Base-by-base conservation (phyloP, 2,113 vertebrate species). In the Plecotus auritus region DNA sequence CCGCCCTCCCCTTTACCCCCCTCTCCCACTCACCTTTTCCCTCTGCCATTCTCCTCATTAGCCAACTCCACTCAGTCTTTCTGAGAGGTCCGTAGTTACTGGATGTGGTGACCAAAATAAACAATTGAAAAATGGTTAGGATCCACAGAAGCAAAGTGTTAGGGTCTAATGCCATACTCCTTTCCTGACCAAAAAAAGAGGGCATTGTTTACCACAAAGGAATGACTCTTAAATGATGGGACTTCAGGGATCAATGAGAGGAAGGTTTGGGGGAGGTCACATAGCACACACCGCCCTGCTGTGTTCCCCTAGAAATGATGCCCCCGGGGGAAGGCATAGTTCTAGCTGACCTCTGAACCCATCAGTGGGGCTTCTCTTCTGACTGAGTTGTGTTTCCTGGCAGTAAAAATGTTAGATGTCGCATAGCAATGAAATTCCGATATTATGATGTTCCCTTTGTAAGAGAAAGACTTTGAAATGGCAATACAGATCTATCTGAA, bases 391-490 rank as follows among this genome's bases (percentile, higher is more conserved):
- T 74, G 96, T 81, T 85, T 56, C 66, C 49, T 18, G 17, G 77
- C 28, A n/a, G 35, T 42, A 40, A 28, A 96, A 42, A 85, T 37
- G 73, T 51, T 92, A 94, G 47, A 66, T 35, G 35, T 16, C 9
- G 1, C 26, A 64, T 5, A 42, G 73, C 37, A 42, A 2, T 84
- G 30, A 93, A 93, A 81, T 90, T 56, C n/a, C 84, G 51, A 66
- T 56, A 45, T 17, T 54, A 69, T 26, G 37, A 26, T n/a, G 47
- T 69, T 87, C 49, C 32, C 18, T 80, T 84, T 78, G 47, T 59
- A 81, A 90, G 88, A 35, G 35, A 94, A 87, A 86, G 89, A 59
- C 82, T 81, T 70, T 42, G 49, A 93, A 96, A 89, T 13, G 40
- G 14, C 7, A n/a, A 51, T 28, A 7, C 42, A 51, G 72, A 81